Percentiles rank a stretch among this genome's conserved stretches.
phyloP scores from a whole-genome alignment of 2,113 vertebrate species.

The Tupaia chinensis region DNA sequence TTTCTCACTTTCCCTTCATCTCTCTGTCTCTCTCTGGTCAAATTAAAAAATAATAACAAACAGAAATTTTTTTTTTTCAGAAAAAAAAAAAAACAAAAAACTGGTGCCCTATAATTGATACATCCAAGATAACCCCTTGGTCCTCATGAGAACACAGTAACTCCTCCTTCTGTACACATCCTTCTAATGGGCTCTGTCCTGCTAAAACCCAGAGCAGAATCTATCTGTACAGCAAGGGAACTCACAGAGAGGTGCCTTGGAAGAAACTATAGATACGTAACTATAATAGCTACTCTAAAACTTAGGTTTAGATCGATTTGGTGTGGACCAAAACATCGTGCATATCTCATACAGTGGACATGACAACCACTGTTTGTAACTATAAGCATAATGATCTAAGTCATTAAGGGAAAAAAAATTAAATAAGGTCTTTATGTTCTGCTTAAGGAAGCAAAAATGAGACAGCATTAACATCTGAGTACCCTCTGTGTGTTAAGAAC shows the following conservation, averaged over 20 bases:
- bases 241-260: neutral
- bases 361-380: neutral
- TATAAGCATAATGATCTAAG: slow-evolving; percentile 23
- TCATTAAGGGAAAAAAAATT: slow-evolving; percentile 26
- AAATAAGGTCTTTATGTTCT: slow-evolving; percentile 16
- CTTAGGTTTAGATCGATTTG: neutral
- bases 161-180: neutral
- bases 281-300: neutral
- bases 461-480: neutral
- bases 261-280: slow-evolving; percentile 2
- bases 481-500: neutral
- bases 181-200: neutral
- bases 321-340: neutral
- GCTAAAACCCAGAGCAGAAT: neutral
- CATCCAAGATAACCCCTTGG: neutral
- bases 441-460: slow-evolving; percentile 47
- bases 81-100: slow-evolving; percentile 9
- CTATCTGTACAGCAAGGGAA: neutral
- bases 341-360: neutral
- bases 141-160: neutral
- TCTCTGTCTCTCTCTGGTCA: too few species aligned
- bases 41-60: too few species aligned
- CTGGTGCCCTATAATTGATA: neutral
- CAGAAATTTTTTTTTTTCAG: neutral
- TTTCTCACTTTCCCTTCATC: too few species aligned